Evolutionary conservation across 2,113 vertebrate genomes (phyloP).

Genomic region (Hepsetus odoe): DNA sequence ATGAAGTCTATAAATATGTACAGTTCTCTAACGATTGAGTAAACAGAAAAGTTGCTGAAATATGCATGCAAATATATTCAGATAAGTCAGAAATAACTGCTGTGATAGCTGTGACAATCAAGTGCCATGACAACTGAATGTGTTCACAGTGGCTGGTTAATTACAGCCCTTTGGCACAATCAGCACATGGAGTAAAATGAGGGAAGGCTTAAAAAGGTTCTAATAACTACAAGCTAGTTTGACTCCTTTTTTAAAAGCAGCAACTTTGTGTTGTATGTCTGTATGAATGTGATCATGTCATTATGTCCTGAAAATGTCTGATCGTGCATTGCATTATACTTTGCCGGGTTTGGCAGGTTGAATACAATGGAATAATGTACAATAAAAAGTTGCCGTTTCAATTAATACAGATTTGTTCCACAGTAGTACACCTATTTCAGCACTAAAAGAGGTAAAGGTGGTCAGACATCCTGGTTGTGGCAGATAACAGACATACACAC

Average conservation of each 20-base stretch:
- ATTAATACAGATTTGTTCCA: too few species aligned
- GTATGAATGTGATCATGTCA: neutral
- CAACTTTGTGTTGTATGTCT: neutral
- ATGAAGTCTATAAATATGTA: neutral
- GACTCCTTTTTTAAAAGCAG: neutral
- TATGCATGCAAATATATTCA: slow-evolving; percentile 37
- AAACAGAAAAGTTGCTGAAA: slow-evolving; percentile 24
- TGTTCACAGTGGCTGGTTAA: slow-evolving; percentile 14
- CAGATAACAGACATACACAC: too few species aligned
- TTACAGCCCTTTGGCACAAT: slow-evolving; percentile 26
- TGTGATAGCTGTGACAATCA: slow-evolving; percentile 14
- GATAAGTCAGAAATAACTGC: slow-evolving; percentile 2
- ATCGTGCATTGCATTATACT: neutral
- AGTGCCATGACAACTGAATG: slow-evolving; percentile 9
- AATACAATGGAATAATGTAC: too few species aligned
- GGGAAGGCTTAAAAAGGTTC: neutral
- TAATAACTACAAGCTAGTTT: neutral
- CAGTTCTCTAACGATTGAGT: neutral
- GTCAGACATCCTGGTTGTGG: too few species aligned
- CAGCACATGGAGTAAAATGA: neutral
- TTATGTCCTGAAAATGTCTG: neutral
- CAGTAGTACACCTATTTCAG: too few species aligned
- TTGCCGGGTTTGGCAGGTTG: neutral
- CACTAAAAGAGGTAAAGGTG: too few species aligned
- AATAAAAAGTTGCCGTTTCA: too few species aligned